Base-by-base conservation (phyloP, 2,888 invertebrate genomes). In the Eupithecia tripunctaria region DNA sequence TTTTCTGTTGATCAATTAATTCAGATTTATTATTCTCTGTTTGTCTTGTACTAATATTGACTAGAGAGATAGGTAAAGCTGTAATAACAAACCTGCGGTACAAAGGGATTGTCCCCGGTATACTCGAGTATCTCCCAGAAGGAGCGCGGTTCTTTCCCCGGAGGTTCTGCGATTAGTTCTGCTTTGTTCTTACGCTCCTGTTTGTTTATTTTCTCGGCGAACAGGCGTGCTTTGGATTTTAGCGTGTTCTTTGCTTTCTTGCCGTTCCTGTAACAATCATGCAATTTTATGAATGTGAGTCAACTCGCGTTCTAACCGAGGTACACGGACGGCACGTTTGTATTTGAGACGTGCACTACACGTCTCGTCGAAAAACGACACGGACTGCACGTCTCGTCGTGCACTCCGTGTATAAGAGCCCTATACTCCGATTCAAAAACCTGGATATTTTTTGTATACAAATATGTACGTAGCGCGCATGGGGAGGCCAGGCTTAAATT, bases 131-230 rank as follows among this genome's bases (percentile, higher is more conserved):
- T 94, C 70, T 95, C 94, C 97, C 99, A 98, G 93, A 99, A 99
- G 36, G 97, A 97, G 8, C 93, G 93, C 8, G 97, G 96, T 86
- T 99, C 99, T 72, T 96, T 96, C 0, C 97, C 97, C 89, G 98
- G 97, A 51, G 95, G 94, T 87, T 98, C 97, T 0, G 97, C 96
- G 60, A 97, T 93, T 71, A 99, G 97, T 85, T 99, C 99, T 0
- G 99, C 97, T 87, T 97, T 97, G 86, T 98, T 98, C 89, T 99
- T 99, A 27, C 99, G 95, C 90, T 99, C 99, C 86, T 99, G 98
- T 91, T 99, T 99, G 90, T 99, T 99, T 73, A 99, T 98, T 91
- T 99, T 99, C 89, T 99, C 99, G 3, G 99, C 98, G 95, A 99
- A 96, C 18, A 99, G 94, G 70, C 99, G 95, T 0, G 97, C 96